Percentiles rank a stretch among this genome's conserved stretches.
Conservation (phyloP, 2,888 invertebrate genomes). For the Cabera pusaria region DNA sequence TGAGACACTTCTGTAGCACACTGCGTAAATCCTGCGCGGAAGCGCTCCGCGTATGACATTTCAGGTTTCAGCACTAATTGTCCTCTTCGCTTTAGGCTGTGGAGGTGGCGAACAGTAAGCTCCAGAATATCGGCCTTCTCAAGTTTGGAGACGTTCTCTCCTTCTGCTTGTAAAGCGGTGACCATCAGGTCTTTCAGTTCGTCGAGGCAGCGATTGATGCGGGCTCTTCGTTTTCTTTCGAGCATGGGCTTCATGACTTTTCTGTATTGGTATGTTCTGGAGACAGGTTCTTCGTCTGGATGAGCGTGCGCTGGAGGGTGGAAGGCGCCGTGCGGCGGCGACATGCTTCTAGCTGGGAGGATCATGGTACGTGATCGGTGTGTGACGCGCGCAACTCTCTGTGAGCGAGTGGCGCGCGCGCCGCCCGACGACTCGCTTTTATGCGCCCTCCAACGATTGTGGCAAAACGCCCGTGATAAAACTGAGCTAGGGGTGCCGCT, state of each 20-base stretch:
- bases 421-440: constrained; percentile 64
- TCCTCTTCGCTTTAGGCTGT: constrained; percentile 90
- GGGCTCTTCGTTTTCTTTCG: constrained; percentile 92
- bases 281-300: constrained; percentile 86
- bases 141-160: constrained; percentile 93
- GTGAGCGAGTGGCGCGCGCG: constrained; percentile 79
- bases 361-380: constrained; percentile 61
- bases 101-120: constrained; percentile 92
- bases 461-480: constrained; percentile 82
- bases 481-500: constrained; percentile 72
- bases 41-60: constrained; percentile 90
- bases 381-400: constrained; percentile 70
- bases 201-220: constrained; percentile 95
- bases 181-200: constrained; percentile 95
- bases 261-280: constrained; percentile 95
- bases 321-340: constrained; percentile 78
- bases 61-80: constrained; percentile 82
- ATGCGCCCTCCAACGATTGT: constrained; percentile 80
- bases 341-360: constrained; percentile 77
- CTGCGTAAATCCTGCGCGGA: constrained; percentile 93
- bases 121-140: constrained; percentile 95
- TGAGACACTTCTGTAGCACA: constrained; percentile 95
- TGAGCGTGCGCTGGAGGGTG: constrained; percentile 70
- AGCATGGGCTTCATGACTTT: constrained; percentile 97
- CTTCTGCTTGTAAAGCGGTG: constrained; percentile 92